Evolutionary conservation across 2,888 invertebrate species (phyloP).

Genomic region (Criorhina ranunculi): DNA sequence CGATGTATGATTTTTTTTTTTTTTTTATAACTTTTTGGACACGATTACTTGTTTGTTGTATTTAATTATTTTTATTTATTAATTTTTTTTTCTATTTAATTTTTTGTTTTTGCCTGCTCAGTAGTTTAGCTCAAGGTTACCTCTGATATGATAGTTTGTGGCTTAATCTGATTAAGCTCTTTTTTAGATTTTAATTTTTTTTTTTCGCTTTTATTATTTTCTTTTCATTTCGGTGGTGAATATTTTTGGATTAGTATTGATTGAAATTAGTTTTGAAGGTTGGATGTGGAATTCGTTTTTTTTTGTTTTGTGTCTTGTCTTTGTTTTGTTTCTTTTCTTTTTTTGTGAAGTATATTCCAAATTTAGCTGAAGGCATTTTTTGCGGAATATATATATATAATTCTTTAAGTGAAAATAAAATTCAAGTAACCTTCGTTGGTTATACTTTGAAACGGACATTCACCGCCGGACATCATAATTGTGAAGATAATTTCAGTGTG

Average conservation of each 20-base stretch:
- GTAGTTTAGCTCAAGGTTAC: conserved; percentile 73
- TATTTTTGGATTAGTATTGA: conserved; percentile 67
- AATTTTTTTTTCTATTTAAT: conserved; percentile 55
- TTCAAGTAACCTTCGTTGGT: conserved; percentile 61
- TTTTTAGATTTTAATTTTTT: conserved; percentile 35
- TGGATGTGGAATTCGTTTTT: conserved; percentile 36
- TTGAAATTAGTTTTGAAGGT: conserved; percentile 71
- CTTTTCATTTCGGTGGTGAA: conserved; percentile 54
- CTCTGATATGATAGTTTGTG: conserved; percentile 72
- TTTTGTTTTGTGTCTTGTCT: neutral
- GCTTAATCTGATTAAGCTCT: conserved; percentile 72
- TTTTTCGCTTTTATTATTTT: conserved; percentile 25
- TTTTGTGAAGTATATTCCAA: conserved; percentile 19
- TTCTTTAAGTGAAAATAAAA: conserved; percentile 30
- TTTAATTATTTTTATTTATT: conserved; percentile 71
- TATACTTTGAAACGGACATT: conserved; percentile 63
- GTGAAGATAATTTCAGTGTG: conserved; percentile 38
- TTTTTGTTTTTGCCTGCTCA: conserved; percentile 59
- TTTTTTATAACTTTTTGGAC: conserved; percentile 32
- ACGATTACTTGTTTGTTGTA: conserved; percentile 70
- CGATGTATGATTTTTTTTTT: neutral
- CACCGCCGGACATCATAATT: conserved; percentile 61
- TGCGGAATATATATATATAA: conserved; percentile 20
- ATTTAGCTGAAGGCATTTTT: conserved; percentile 58
- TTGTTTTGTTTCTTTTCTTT: conserved; percentile 8